These are phyloP conservation scores for Deilephila elpenor DNA, from an alignment of 2,888 invertebrate genomes.

Conservation along the genomic window DNA sequence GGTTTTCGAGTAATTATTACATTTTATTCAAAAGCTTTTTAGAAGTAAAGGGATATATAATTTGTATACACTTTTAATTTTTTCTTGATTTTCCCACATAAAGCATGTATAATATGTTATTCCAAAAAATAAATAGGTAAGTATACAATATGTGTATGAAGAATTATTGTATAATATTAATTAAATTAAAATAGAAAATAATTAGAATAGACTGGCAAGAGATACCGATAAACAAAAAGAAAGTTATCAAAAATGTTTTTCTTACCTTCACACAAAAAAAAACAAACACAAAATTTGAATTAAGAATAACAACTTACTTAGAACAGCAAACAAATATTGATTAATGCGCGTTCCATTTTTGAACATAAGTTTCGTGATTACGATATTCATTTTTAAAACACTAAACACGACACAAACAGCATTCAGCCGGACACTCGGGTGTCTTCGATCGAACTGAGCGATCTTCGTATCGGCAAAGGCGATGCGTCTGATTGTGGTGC, in stretches of 20 bases:
- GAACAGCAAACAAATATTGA: conserved; percentile 75
- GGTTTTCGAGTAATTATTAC: too few species aligned
- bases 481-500: conserved; percentile 11
- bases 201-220: too few species aligned
- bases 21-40: too few species aligned
- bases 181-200: too few species aligned
- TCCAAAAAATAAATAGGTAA: not conserved
- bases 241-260: not conserved
- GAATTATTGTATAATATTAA: too few species aligned
- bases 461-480: conserved; percentile 23
- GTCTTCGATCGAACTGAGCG: conserved; percentile 54
- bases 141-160: too few species aligned
- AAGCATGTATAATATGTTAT: not conserved
- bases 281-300: conserved; percentile 29
- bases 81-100: too few species aligned
- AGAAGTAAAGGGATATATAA: too few species aligned
- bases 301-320: conserved; percentile 64
- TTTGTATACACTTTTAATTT: too few species aligned
- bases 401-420: conserved; percentile 32
- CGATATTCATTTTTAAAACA: conserved; percentile 66
- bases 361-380: conserved; percentile 72
- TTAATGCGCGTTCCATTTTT: conserved; percentile 74
- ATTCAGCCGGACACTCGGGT: conserved; percentile 36
- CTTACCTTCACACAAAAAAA: conserved; percentile 6
- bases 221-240: not conserved